phyloP scores from a whole-genome alignment of 1,140 invertebrate genomes.

The Brachionus sp. region DNA sequence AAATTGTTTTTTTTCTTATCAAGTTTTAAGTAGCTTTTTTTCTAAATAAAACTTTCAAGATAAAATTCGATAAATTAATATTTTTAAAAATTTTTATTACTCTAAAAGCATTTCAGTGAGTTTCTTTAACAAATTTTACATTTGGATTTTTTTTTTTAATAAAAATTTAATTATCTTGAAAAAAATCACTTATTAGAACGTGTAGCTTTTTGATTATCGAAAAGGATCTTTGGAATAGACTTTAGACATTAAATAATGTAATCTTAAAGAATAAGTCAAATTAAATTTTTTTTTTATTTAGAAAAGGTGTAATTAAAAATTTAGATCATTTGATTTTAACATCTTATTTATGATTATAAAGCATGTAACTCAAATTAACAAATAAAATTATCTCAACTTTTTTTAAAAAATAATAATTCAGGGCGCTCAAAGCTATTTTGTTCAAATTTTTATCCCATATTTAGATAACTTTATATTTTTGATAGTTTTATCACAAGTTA shows the following conservation, averaged over 20 bases:
- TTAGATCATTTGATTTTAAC: not conserved
- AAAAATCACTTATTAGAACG: too few species aligned
- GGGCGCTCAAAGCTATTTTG: not conserved
- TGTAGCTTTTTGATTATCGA: too few species aligned
- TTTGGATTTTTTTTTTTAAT: not conserved
- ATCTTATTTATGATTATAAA: not conserved
- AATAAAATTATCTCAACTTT: not conserved
- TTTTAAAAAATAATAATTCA: not conserved
- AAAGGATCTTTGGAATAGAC: not conserved
- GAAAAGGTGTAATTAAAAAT: not conserved
- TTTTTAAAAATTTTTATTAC: too few species aligned
- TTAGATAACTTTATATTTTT: not conserved
- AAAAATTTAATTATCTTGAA: not conserved
- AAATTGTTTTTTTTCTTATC: too few species aligned
- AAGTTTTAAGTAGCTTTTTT: too few species aligned
- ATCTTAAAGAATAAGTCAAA: not conserved
- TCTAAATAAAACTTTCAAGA: too few species aligned
- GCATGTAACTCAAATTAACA: not conserved
- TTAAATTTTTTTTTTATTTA: not conserved
- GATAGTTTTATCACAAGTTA: not conserved
- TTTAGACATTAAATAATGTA: not conserved
- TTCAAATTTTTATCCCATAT: not conserved
- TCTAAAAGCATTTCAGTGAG: too few species aligned
- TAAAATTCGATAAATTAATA: too few species aligned
- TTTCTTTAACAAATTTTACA: too few species aligned